A percentile compares a stretch with the other conserved stretches of the same genome.
Conservation (phyloP, 2,113 vertebrate species). For the Morone saxatilis region DNA sequence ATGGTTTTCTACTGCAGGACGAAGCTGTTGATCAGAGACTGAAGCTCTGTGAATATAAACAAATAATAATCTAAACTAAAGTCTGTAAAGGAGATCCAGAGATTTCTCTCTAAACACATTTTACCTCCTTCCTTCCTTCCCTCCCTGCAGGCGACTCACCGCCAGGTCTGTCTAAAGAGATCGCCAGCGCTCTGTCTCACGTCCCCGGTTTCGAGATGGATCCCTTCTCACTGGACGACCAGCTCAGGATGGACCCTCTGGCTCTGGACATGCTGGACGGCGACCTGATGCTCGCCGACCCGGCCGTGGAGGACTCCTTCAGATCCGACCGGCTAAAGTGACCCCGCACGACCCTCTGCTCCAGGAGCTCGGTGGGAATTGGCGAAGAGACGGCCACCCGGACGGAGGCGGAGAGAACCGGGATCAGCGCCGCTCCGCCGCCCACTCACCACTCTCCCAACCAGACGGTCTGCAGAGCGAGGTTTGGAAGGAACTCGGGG, state of each 20-base stretch:
- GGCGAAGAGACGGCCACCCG: neutral
- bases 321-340: constrained; percentile 92
- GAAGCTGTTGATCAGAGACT: too few species aligned
- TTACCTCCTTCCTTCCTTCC: too few species aligned
- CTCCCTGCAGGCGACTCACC: constrained; percentile 84
- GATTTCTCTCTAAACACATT: too few species aligned
- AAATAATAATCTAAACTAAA: too few species aligned
- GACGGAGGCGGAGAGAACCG: constrained; percentile 1
- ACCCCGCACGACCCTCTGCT: constrained; percentile 31
- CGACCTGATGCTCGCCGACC: constrained; percentile 91
- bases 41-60: too few species aligned
- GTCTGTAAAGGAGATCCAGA: too few species aligned
- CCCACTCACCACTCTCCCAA: neutral
- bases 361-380: constrained; percentile 10
- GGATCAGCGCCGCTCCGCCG: neutral
- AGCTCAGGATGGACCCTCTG: constrained; percentile 89
- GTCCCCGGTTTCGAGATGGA: constrained; percentile 93
- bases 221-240: constrained; percentile 88
- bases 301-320: constrained; percentile 93
- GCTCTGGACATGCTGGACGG: constrained; percentile 93
- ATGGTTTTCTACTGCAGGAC: too few species aligned
- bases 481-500: neutral
- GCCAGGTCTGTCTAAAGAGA: constrained; percentile 92
- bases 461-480: constrained; percentile 1
- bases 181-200: constrained; percentile 89